Evolutionary conservation across 2,888 invertebrate genomes (phyloP).

Genomic region (Cantharis nigra): DNA sequence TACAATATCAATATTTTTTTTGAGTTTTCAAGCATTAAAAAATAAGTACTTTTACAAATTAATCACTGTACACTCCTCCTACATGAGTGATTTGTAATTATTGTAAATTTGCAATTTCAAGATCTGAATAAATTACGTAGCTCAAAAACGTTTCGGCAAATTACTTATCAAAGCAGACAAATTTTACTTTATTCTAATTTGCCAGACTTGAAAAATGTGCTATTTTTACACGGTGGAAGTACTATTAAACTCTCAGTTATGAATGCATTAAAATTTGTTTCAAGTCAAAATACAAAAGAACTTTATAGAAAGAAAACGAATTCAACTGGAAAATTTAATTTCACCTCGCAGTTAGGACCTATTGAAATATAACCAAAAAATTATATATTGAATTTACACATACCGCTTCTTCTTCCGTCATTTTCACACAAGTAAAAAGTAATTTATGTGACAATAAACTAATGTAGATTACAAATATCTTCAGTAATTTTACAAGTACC

Average conservation of each 20-base stretch:
- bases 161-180: neutral
- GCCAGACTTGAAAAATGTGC: neutral
- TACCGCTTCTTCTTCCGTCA: slow-evolving; percentile 62
- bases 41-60: neutral
- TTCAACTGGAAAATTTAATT: neutral
- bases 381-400: slow-evolving; percentile 36
- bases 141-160: no score
- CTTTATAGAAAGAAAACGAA: neutral
- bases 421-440: slow-evolving; percentile 37
- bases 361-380: slow-evolving; percentile 10
- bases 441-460: neutral
- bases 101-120: neutral
- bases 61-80: neutral
- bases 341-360: neutral
- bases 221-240: neutral
- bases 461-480: neutral
- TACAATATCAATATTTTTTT: neutral
- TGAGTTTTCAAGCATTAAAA: no score
- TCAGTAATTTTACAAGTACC: neutral
- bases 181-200: neutral
- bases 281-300: neutral
- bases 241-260: neutral
- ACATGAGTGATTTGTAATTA: neutral
- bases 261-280: neutral
- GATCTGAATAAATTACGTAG: no score